Base-by-base conservation (phyloP, 2,113 vertebrate species). In the Nesospiza acunhae region DNA sequence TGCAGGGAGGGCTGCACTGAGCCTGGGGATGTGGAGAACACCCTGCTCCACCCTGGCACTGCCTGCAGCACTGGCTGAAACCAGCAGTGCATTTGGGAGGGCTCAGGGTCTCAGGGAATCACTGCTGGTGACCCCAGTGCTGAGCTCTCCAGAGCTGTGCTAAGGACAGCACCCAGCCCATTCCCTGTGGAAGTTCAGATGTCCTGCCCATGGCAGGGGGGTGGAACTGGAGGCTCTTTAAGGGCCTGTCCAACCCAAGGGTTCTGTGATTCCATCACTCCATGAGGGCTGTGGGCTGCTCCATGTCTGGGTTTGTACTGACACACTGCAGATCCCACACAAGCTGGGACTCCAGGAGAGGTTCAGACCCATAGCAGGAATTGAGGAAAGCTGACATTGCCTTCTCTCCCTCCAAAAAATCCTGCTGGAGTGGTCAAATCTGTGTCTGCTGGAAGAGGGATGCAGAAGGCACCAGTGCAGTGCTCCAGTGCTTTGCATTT, bases 241-340 rank as follows among this genome's bases (percentile, higher is more conserved):
- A 37, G 22, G 22, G 12, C 27, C 33, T 1, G 1, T 62, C 50
- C 49, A 72, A 16, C 7, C 24, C 42, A 35, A 27, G 11, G 0
- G 0, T 56, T 31, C 67, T 49, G 42, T 26, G 50, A 58, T 31
- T 58, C 67, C 11, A 0, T 15, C 47, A 42, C 33, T 42, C 42
- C 76, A 19, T 33, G 35, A 22, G 62, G 33, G 24, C 39, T 66
- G 26, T 6, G 26, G n/a, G 37, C 49, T 15, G 22, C 21, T 33
- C 79, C 1, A 0, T 17, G 30, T 9, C 59, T 58, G 64, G 10
- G 15, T 7, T 13, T 18, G 41, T 15, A 18, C 5, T 31, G 63
- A 53, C 24, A 49, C 33, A 41, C 12, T 14, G 33, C 46, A 90
- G 20, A 22, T 10, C 53, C 12, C 2, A 47, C 59, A 46, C 56